A percentile compares a stretch with the other conserved stretches of the same genome.
These are phyloP conservation scores for Heliocidaris tuberculata DNA, from an alignment of 35 echinoderm and acorn worm genomes.

Conservation along the genomic window DNA sequence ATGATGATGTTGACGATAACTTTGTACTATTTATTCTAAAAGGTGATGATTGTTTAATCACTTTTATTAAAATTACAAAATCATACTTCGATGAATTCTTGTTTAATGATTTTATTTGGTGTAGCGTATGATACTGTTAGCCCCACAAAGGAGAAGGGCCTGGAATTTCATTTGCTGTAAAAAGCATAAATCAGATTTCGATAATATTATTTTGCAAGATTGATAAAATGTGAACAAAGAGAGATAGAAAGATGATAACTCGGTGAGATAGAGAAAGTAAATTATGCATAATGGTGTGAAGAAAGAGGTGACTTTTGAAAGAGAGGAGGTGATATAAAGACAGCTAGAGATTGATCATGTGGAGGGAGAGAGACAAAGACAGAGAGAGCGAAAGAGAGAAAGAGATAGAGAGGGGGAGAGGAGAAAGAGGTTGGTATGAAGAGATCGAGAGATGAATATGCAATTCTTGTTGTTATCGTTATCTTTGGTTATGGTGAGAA, in stretches of 20 bases:
- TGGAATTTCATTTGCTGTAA: background rate
- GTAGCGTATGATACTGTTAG: background rate
- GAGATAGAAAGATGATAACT: no score
- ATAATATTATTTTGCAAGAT: background rate
- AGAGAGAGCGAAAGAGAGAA: no score
- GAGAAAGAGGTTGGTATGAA: no score
- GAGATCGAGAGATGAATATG: no score
- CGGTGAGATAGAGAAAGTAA: no score
- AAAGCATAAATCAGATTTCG: background rate
- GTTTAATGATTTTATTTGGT: background rate
- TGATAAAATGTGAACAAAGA: background rate
- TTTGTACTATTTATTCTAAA: conserved; percentile 1
- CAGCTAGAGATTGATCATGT: background rate
- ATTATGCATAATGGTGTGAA: no score
- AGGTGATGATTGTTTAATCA: background rate
- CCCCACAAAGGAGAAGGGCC: no score
- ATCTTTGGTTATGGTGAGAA: no score
- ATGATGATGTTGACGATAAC: background rate
- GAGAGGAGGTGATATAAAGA: no score
- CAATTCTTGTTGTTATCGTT: no score
- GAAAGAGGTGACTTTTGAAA: no score
- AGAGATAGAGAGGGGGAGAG: background rate
- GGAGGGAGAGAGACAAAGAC: background rate
- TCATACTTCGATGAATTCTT: background rate
- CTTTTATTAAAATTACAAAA: background rate